Evolutionary conservation across 1,140 invertebrate genomes (phyloP), one percentile per base, ranked within the genome.

Genomic region (Arion vulgaris): DNA sequence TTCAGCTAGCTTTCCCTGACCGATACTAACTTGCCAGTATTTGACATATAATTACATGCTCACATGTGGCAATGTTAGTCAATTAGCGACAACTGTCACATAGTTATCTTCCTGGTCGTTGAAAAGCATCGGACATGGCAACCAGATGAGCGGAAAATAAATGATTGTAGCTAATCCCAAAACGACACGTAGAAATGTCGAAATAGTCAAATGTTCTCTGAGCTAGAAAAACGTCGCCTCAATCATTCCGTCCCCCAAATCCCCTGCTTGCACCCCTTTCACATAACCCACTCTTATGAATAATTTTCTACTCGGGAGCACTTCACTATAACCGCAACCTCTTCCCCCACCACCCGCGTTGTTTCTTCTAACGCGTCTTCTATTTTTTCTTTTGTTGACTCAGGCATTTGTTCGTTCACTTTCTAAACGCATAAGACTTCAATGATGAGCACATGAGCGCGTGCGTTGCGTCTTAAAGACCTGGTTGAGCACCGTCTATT

Each of bases 401-500:
- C 68, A n/a, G 23, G 68, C 34, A 71, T 71, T 71, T 71, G 68
- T 71, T 39, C 32, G 68, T 39, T 39, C 68, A 71, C 38, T 34
- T 39, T 71, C 68, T 28, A 71, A 34, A 11, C 68, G 38, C 36
- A 45, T 23, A 9, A 74, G 39, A 45, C 36, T 74, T 74, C 26
- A 23, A 74, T 9, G 72, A 74, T 74, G 72, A 74, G 72, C 72
- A 38, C 39, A n/a, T 19, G 19, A 74, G 72, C 72, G 72, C 72
- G 53, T 57, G 53, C 53, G 72, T 45, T 74, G 39, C 39, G 39
- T 74, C 72, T 74, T 74, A 28, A 74, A 45, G 72, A 74, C 72
- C 39, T 71, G 68, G 68, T 36, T 74, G 72, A 39, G 73, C 73
- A 75, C 73, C 45, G 45, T 51, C 41, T 75, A 75, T 75, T 75